Conservation (phyloP, 2,797 vertebrate genomes). For the Hippocampus kuda region DNA sequence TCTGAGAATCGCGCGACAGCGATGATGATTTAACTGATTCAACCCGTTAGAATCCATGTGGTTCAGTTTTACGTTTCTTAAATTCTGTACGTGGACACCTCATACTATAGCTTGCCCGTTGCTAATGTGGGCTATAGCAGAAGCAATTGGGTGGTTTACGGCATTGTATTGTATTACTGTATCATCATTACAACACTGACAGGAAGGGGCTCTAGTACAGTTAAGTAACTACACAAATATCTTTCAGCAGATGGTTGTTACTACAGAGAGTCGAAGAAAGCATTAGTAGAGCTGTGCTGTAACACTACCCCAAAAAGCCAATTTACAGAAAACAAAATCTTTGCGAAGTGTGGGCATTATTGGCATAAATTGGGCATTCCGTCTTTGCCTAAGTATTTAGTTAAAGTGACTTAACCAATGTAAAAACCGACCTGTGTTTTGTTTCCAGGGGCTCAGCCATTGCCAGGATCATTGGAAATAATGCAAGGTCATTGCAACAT, state of each 20-base stretch:
- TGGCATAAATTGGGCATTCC: background rate
- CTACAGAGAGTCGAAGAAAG: background rate
- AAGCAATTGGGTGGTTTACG: background rate
- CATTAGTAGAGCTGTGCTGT: background rate
- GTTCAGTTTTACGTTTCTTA: background rate
- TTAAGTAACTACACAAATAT: background rate
- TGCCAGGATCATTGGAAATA: constrained; percentile 84
- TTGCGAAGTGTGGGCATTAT: too few species aligned
- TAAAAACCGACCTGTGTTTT: background rate
- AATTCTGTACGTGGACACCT: background rate
- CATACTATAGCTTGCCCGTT: background rate
- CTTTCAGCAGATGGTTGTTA: background rate
- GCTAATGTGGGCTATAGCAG: background rate
- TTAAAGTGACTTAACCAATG: constrained; percentile 12
- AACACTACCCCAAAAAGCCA: background rate
- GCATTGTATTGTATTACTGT: background rate
- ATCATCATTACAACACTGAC: background rate
- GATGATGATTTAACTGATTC: background rate
- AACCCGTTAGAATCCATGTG: background rate
- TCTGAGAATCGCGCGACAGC: background rate
- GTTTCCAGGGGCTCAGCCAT: constrained; percentile 86
- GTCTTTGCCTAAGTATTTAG: background rate
- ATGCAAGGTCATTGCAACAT: constrained; percentile 62
- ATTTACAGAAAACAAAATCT: too few species aligned
- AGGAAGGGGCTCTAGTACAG: background rate